Conservation (phyloP, 1,140 invertebrate species). For the Drosophila kanapiae region DNA sequence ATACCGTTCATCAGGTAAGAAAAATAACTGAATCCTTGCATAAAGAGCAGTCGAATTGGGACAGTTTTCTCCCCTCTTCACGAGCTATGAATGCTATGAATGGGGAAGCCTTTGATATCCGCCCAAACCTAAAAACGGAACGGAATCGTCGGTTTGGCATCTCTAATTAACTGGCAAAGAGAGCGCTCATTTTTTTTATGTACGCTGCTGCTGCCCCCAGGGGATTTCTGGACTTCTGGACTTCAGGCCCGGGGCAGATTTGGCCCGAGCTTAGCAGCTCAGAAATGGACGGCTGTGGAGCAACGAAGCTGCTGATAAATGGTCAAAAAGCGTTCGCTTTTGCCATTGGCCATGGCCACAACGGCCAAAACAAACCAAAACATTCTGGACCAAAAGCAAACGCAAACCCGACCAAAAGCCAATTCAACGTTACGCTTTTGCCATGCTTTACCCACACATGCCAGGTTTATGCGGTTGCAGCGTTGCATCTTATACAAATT, state of each 20-base stretch:
- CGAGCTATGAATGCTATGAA: conserved; percentile 15
- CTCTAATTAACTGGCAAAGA: conserved; percentile 52
- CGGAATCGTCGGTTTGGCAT: conserved; percentile 13
- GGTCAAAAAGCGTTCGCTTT: conserved; percentile 38
- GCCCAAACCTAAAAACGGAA: neutral
- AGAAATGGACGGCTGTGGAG: conserved; percentile 7
- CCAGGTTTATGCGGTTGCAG: conserved; percentile 7
- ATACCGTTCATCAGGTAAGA: too few species aligned
- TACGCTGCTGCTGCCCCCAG: neutral
- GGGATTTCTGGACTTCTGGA: conserved; percentile 16
- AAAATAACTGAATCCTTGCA: too few species aligned
- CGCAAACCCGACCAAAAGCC: conserved; percentile 41
- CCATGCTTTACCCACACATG: conserved; percentile 2
- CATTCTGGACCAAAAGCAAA: conserved; percentile 19
- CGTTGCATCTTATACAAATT: neutral
- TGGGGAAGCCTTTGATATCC: conserved; percentile 27
- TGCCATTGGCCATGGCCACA: conserved; percentile 7
- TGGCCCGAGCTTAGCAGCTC: conserved; percentile 32
- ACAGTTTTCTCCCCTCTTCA: neutral
- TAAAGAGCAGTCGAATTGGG: neutral
- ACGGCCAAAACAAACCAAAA: conserved; percentile 28
- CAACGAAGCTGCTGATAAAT: conserved; percentile 58
- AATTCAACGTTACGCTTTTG: conserved; percentile 45
- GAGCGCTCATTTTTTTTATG: neutral
- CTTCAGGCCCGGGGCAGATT: conserved; percentile 27